Percentiles rank a stretch among this genome's conserved stretches.
Evolutionary conservation across 2,797 vertebrate genomes (phyloP).

Genomic region (Siniperca undulata): DNA sequence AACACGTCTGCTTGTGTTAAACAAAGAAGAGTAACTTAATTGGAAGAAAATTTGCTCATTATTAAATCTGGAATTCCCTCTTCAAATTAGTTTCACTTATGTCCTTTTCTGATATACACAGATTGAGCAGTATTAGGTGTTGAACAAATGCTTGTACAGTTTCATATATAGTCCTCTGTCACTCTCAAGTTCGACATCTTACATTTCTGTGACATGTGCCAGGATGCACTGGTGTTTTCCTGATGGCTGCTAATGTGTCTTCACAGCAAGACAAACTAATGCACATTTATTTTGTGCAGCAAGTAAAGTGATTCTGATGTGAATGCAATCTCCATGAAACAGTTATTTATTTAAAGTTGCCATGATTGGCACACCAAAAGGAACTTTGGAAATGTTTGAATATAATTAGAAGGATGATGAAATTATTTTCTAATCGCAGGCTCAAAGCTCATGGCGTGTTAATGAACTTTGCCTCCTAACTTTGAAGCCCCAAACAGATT

Average conservation of each 20-base stretch:
- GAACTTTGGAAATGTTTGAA: conserved; percentile 62
- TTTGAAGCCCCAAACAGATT: conserved; percentile 79
- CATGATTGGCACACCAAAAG: conserved; percentile 41
- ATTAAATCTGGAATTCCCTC: conserved; percentile 18
- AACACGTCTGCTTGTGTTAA: conserved; percentile 48
- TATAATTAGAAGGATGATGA: conserved; percentile 74
- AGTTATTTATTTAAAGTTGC: conserved; percentile 43
- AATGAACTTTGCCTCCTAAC: conserved; percentile 80
- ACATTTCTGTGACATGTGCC: not conserved
- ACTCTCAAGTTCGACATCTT: not conserved
- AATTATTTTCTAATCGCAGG: conserved; percentile 73
- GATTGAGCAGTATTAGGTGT: not conserved
- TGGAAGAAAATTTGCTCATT: conserved; percentile 7
- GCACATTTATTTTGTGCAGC: conserved; percentile 28
- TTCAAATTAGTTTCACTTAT: conserved; percentile 15
- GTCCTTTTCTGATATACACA: not conserved
- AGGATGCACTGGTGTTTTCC: not conserved
- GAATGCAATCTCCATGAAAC: conserved; percentile 8
- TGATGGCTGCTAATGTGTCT: conserved; percentile 21
- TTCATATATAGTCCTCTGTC: not conserved
- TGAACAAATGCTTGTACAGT: not conserved
- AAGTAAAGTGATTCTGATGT: conserved; percentile 31
- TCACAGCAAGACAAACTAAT: conserved; percentile 20
- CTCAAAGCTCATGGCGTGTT: conserved; percentile 66
- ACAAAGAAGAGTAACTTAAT: conserved; percentile 28